Base-by-base conservation (phyloP, 2,888 invertebrate genomes). In the Agonopterix heracliana region DNA sequence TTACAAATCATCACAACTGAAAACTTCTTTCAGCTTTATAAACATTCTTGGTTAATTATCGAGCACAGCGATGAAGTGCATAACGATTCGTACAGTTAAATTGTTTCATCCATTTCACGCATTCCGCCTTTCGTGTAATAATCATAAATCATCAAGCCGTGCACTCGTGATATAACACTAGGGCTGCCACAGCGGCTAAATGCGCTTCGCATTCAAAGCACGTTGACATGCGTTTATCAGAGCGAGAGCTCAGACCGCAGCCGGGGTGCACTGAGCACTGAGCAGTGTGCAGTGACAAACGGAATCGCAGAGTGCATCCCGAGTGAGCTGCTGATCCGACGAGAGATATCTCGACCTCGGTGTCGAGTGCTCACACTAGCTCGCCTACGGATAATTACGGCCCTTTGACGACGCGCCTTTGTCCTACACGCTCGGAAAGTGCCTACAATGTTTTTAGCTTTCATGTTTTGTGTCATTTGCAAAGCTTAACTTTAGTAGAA, bases 221-320 rank as follows among this genome's bases (percentile, higher is more conserved):
- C 76, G 83, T 77, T 81, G 82, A 84, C 82, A 77, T 75, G 81
- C 78, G 84, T 85, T 86, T 85, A 86, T 81, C 83, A 80, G 81
- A 79, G 81, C 75, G 76, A 74, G 76, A 75, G 78, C 75, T 73
- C 71, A 77, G 71, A 74, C 81, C 79, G 74, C 82, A 81, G 71
- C 70, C 74, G 75, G 74, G 74, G 5, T 59, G 52, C 55, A 52
- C 45, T 54, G 55, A 54, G 52, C 55, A 52, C 45, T 54, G 55
- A 54, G 55, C 61, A 57, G 54, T 60, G 49, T 68, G 77, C 77
- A 73, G 76, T 76, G 83, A 83, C 88, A 88, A 86, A 88, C 86
- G 81, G 88, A 87, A 87, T 87, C 78, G 78, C 75, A 35, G 36
- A 79, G 86, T 83, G 81, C 82, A 80, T 74, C 83, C 83, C 80